Base-by-base conservation (phyloP, 2,888 invertebrate species). In the Tinea semifulvella region DNA sequence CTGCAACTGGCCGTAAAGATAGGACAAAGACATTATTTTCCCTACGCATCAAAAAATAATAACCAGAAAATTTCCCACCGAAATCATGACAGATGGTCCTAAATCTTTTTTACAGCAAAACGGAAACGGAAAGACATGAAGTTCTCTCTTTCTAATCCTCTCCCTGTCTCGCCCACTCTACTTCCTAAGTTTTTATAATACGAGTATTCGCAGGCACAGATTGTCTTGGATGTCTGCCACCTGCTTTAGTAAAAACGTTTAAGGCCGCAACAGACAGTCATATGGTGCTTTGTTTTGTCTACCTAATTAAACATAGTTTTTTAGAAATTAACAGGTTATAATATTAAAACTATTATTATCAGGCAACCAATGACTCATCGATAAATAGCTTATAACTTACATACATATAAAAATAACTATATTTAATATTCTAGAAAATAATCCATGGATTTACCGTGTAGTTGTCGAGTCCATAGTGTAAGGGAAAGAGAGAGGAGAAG, bases 101-200 rank as follows among this genome's bases (percentile, higher is more conserved):
- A 52, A 56, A 51, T 59, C 62, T 75, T 68, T 71, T 73, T 64
- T 56, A 66, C 61, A 68, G 72, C 57, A 63, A 70, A 71, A 70
- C 75, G 79, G 79, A 79, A 79, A 69, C 75, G 76, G 79, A 75
- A 76, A 73, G 71, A 69, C 65, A 66, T 56, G 60, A 50, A 54
- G 48, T 55, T 50, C 47, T 67, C 67, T 57, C 63, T 18, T 49
- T 71, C 61, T 58, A 53, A 53, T 48, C 48, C 49, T 47, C 53
- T 48, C 42, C 45, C 51, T 49, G 50, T 63, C 61, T 61, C 67
- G 39, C 52, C 61, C 55, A 47, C 60, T 54, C 46, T 46, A 43
- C 36, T 43, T 28, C 31, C 27, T 43, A 31, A 13, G 39, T 39
- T 46, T 18, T 44, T 46, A 26, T 26, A 13, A 20, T 18, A 27